phyloP scores from a whole-genome alignment of 2,797 vertebrate species.

The Pangasius macronema region DNA sequence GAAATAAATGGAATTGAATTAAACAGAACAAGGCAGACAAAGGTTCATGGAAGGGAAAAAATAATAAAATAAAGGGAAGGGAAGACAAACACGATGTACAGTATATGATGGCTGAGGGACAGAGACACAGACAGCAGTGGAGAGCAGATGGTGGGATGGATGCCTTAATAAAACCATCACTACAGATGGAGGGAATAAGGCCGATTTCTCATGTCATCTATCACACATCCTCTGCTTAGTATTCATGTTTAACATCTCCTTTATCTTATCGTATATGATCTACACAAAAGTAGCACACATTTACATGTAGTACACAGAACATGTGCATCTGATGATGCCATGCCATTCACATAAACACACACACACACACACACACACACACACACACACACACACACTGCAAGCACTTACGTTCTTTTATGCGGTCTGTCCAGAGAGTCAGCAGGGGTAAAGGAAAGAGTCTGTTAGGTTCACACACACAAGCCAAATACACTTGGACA shows the following conservation, averaged over 20 bases:
- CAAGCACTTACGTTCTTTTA: slow-evolving; percentile 54
- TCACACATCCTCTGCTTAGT: slow-evolving; percentile 2
- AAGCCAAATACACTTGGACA: slow-evolving; percentile 33
- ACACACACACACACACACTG: slow-evolving; percentile 2
- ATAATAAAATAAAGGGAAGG: background rate
- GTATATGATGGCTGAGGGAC: background rate
- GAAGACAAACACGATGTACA: background rate
- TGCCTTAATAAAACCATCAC: slow-evolving; percentile 9
- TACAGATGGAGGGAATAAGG: slow-evolving; percentile 12
- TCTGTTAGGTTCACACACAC: slow-evolving; percentile 35
- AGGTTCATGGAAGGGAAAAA: background rate
- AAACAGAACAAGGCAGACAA: background rate
- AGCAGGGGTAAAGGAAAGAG: slow-evolving; percentile 37
- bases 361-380: slow-evolving; percentile 8
- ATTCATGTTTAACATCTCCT: background rate
- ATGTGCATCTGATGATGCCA: background rate
- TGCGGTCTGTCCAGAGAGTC: slow-evolving; percentile 51
- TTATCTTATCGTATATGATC: background rate
- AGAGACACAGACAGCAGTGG: background rate
- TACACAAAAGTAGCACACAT: background rate
- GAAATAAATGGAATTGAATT: background rate
- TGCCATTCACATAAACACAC: background rate
- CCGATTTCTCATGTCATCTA: background rate
- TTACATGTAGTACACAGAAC: background rate
- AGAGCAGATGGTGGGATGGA: slow-evolving; percentile 23